Evolutionary conservation across 2,797 vertebrate species (phyloP).

Genomic region (Nannoperca australis): DNA sequence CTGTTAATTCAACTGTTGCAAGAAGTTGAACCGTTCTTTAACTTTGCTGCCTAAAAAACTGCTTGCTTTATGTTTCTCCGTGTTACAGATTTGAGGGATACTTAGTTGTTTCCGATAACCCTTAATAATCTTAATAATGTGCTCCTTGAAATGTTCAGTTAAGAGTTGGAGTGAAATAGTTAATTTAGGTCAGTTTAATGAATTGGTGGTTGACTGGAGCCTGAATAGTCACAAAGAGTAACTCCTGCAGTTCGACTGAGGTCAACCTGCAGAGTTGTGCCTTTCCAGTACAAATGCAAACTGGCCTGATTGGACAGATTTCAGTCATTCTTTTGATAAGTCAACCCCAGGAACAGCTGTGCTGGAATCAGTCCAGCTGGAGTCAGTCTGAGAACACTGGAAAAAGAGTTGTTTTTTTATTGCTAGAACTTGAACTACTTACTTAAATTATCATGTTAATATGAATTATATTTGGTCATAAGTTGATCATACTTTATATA

Average conservation of each 20-base stretch:
- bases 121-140: not conserved
- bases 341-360: conserved; percentile 36
- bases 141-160: not conserved
- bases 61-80: not conserved
- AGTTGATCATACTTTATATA: not conserved
- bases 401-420: conserved; percentile 7
- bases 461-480: not conserved
- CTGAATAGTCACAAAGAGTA: conserved; percentile 18
- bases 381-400: not conserved
- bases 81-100: not conserved
- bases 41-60: not conserved
- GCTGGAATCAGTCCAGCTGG: conserved; percentile 36
- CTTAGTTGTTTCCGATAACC: not conserved
- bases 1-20: not conserved
- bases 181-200: not conserved
- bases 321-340: conserved; percentile 47
- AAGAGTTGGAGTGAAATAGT: not conserved
- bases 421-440: not conserved
- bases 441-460: not conserved
- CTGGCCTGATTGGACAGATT: conserved; percentile 48
- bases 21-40: not conserved
- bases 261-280: conserved; percentile 20
- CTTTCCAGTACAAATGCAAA: conserved; percentile 13
- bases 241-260: not conserved
- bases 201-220: not conserved